phyloP scores from a whole-genome alignment of 2,888 invertebrate genomes.

The Colostygia pectinataria region DNA sequence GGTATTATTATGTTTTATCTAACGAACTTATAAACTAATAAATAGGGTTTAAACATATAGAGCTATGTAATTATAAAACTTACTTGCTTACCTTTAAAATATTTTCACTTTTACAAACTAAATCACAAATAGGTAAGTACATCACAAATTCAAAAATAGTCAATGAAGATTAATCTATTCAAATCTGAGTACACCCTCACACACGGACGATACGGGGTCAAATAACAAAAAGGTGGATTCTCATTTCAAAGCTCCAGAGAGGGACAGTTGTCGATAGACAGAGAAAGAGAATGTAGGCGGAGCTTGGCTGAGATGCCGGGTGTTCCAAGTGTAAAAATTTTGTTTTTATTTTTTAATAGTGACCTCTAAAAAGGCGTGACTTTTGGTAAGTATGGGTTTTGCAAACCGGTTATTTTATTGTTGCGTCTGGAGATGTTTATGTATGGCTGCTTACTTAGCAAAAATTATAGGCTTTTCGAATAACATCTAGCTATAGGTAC shows the following conservation, averaged over 20 bases:
- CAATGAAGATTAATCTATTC: conserved; percentile 24
- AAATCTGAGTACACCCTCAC: conserved; percentile 60
- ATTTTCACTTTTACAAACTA: conserved; percentile 11
- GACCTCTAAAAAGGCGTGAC: conserved; percentile 50
- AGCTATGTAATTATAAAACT: too few relatives aligned
- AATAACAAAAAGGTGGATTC: conserved; percentile 68
- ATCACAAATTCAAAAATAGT: conserved; percentile 17
- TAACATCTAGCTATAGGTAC: too few relatives aligned
- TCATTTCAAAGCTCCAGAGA: conserved; percentile 61
- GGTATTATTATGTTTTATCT: too few relatives aligned
- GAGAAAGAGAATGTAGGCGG: conserved; percentile 53
- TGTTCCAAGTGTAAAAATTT: conserved; percentile 41
- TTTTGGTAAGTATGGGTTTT: conserved; percentile 28
- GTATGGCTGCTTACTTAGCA: conserved; percentile 6
- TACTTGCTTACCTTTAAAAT: conserved; percentile 7
- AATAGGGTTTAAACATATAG: too few relatives aligned
- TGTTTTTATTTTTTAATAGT: conserved; percentile 43
- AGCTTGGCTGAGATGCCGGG: conserved; percentile 43
- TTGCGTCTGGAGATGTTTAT: conserved; percentile 10
- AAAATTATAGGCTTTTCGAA: background rate
- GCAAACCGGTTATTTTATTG: conserved; percentile 31
- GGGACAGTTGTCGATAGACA: conserved; percentile 46
- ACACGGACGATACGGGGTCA: conserved; percentile 58
- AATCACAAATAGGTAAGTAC: conserved; percentile 9
- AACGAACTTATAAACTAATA: too few relatives aligned